A percentile compares a stretch with the other conserved stretches of the same genome.
Conservation (phyloP, 2,888 invertebrate genomes). For the Catocala nupta region DNA sequence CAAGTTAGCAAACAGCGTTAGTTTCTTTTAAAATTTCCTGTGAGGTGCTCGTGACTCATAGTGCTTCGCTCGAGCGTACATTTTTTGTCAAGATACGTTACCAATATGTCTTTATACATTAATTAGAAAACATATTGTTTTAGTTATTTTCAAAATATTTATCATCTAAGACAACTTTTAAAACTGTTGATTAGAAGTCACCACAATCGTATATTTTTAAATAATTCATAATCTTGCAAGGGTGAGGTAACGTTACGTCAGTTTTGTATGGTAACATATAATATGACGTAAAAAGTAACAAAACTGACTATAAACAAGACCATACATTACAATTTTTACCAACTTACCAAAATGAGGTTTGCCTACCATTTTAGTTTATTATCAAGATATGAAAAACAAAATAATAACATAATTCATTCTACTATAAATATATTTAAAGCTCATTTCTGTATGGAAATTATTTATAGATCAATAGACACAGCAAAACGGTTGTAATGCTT, state of each 20-base stretch:
- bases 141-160: constrained; percentile 5
- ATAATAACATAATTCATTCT: not conserved
- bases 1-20: too few species aligned
- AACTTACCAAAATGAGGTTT: too few species aligned
- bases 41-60: not conserved
- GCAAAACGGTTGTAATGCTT: not conserved
- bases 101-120: constrained; percentile 1
- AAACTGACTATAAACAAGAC: not conserved
- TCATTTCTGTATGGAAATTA: not conserved
- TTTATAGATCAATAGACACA: constrained; percentile 1
- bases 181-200: too few species aligned
- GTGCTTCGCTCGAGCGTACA: not conserved
- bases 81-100: constrained; percentile 4
- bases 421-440: not conserved
- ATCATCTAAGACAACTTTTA: not conserved
- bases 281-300: constrained; percentile 4
- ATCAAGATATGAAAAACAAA: not conserved
- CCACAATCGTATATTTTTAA: constrained; percentile 2
- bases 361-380: not conserved
- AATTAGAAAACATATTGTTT: not conserved
- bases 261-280: constrained; percentile 8
- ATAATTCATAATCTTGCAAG: constrained; percentile 3
- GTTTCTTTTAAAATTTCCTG: too few species aligned
- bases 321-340: too few species aligned
- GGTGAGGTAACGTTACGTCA: constrained; percentile 4